A percentile compares a stretch with the other conserved stretches of the same genome.
Evolutionary conservation across 2,888 invertebrate genomes (phyloP).

Genomic region (Ectemnius cavifrons): DNA sequence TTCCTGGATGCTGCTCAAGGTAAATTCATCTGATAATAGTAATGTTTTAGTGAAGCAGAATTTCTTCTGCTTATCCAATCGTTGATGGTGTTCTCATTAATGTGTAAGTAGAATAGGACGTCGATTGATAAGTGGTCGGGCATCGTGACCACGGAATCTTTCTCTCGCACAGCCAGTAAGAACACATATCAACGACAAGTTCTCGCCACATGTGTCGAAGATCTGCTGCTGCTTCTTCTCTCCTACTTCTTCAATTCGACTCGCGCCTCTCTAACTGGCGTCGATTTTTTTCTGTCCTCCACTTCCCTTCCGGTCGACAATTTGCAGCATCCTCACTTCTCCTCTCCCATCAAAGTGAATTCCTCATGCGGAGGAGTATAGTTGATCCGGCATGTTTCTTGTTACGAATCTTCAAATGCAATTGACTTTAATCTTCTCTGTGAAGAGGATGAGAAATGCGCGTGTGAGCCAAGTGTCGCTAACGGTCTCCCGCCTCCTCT

Average conservation of each 20-base stretch:
- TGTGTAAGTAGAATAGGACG: not conserved
- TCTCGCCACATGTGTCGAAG: conserved; percentile 69
- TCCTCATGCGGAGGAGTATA: no score
- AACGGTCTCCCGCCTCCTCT: conserved; percentile 55
- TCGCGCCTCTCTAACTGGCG: conserved; percentile 34
- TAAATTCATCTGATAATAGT: conserved; percentile 26
- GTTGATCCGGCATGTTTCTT: no score
- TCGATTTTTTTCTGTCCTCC: conserved; percentile 36
- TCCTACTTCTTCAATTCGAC: conserved; percentile 18
- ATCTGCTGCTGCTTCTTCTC: conserved; percentile 26
- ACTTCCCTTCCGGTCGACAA: conserved; percentile 34
- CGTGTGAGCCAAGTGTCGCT: conserved; percentile 60
- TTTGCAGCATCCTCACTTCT: conserved; percentile 7
- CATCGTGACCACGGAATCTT: conserved; percentile 28
- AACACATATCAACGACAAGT: conserved; percentile 67
- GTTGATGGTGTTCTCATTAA: not conserved
- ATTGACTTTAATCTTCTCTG: conserved; percentile 28
- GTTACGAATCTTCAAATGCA: not conserved
- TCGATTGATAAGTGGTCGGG: not conserved
- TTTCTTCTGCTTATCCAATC: not conserved
- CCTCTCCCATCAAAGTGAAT: not conserved
- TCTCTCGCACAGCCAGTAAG: conserved; percentile 43
- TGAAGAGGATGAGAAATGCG: conserved; percentile 39
- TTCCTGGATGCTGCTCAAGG: conserved; percentile 60
- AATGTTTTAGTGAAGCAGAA: no score